Conservation (phyloP, 2,797 vertebrate species). For the Acipenser oxyrinchus region DNA sequence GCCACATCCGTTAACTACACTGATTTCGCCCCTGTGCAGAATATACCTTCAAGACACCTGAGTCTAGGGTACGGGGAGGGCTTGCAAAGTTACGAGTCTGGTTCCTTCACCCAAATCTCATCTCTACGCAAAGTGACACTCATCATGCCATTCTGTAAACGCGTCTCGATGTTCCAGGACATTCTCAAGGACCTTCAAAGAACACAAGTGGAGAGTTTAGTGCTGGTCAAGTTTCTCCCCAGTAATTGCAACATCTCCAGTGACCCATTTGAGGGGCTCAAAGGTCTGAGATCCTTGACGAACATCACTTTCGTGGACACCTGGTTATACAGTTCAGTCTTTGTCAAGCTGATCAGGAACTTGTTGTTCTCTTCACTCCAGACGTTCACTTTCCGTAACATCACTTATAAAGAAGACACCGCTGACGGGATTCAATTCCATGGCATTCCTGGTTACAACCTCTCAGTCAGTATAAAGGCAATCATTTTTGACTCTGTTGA, state of each 20-base stretch:
- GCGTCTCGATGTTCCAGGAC: not conserved
- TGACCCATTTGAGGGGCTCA: conserved; percentile 7
- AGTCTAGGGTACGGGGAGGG: conserved; percentile 2
- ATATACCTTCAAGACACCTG: conserved; percentile 3
- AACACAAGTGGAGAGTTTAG: conserved; percentile 6
- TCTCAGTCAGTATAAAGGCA: not conserved
- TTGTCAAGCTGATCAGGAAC: too few relatives aligned
- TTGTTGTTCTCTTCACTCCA: too few relatives aligned
- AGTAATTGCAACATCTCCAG: conserved; percentile 7
- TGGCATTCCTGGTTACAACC: conserved; percentile 8
- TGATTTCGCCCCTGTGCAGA: conserved; percentile 12
- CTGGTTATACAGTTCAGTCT: conserved; percentile 18
- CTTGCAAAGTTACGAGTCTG: conserved; percentile 5
- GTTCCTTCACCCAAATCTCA: conserved; percentile 4
- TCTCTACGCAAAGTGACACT: conserved; percentile 9
- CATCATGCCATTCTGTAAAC: conserved; percentile 17
- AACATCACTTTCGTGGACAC: conserved; percentile 16
- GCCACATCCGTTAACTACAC: not conserved
- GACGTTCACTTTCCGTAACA: conserved; percentile 5
- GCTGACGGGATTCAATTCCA: conserved; percentile 7
- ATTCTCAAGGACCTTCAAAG: conserved; percentile 14
- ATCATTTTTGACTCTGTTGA: conserved; percentile 10
- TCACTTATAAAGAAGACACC: conserved; percentile 13
- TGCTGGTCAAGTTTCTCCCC: conserved; percentile 8
- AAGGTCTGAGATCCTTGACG: not conserved